A percentile compares a stretch with the other conserved stretches of the same genome.
Evolutionary conservation across 2,888 invertebrate genomes (phyloP).

Genomic region (Microplitis deprimator): DNA sequence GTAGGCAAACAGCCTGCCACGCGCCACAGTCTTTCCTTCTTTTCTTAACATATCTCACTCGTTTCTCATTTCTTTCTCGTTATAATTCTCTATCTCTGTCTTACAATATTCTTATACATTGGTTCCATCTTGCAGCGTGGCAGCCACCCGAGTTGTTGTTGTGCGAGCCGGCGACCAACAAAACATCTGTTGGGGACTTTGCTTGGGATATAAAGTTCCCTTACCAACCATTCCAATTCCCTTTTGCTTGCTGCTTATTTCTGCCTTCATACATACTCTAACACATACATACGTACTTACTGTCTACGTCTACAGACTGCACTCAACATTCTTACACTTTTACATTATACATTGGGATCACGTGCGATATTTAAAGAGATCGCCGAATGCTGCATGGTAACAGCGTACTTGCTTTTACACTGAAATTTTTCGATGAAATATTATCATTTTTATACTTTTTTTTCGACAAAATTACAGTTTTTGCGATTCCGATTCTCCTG

Average conservation of each 20-base stretch:
- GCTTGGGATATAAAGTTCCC: background rate
- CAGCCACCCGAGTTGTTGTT: conserved; percentile 14
- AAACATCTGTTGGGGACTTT: conserved; percentile 33
- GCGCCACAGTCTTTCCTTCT: conserved; percentile 37
- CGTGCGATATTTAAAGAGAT: conserved; percentile 7
- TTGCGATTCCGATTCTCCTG: too few species aligned
- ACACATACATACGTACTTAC: background rate
- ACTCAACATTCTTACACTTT: background rate
- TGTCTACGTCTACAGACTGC: conserved; percentile 3
- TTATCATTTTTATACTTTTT: too few species aligned
- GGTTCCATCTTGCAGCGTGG: conserved; percentile 13
- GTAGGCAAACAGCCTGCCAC: conserved; percentile 44
- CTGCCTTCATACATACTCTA: background rate
- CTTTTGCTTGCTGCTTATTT: background rate
- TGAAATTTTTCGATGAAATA: background rate
- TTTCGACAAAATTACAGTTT: too few species aligned
- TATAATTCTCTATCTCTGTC: background rate
- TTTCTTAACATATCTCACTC: conserved; percentile 1
- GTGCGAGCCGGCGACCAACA: background rate
- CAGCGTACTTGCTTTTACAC: conserved; percentile 24
- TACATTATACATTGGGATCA: background rate
- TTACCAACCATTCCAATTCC: background rate
- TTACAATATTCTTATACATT: background rate
- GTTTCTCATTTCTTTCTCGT: conserved; percentile 26
- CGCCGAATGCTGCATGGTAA: conserved; percentile 36